phyloP scores from a whole-genome alignment of 2,113 vertebrate species.

The Rhynchomys soricoides region DNA sequence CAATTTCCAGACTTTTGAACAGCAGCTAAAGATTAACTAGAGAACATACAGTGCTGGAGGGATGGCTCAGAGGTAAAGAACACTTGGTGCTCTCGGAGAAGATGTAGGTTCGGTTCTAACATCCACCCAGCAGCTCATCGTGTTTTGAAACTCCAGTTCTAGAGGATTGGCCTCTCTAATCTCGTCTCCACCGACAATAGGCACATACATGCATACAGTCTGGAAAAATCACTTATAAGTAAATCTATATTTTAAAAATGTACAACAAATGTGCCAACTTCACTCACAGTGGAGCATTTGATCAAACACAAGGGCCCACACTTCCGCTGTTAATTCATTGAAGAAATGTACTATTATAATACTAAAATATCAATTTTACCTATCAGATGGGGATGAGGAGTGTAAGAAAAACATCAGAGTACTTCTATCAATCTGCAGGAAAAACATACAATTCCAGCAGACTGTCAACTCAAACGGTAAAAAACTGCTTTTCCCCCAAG shows the following conservation, averaged over 20 bases:
- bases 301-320: not conserved
- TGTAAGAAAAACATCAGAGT: not conserved
- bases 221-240: not conserved
- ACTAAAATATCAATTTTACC: fast-evolving
- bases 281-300: not conserved
- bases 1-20: too few relatives aligned
- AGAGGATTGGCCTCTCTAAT: not conserved
- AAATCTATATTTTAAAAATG: not conserved
- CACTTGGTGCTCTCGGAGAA: not conserved
- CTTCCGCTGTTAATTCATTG: not conserved
- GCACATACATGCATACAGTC: not conserved
- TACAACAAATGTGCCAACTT: not conserved
- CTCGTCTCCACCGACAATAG: not conserved
- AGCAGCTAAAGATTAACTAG: not conserved
- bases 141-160: not conserved
- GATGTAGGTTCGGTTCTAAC: not conserved
- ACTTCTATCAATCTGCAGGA: too few relatives aligned
- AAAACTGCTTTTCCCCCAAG: not conserved
- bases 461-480: not conserved
- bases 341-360: not conserved
- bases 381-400: not conserved
- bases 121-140: not conserved
- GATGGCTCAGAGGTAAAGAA: not conserved
- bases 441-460: too few relatives aligned
- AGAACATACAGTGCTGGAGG: not conserved